These are phyloP conservation scores for Bombycilla garrulus DNA, from an alignment of 2,113 vertebrate genomes.

Conservation along the genomic window DNA sequence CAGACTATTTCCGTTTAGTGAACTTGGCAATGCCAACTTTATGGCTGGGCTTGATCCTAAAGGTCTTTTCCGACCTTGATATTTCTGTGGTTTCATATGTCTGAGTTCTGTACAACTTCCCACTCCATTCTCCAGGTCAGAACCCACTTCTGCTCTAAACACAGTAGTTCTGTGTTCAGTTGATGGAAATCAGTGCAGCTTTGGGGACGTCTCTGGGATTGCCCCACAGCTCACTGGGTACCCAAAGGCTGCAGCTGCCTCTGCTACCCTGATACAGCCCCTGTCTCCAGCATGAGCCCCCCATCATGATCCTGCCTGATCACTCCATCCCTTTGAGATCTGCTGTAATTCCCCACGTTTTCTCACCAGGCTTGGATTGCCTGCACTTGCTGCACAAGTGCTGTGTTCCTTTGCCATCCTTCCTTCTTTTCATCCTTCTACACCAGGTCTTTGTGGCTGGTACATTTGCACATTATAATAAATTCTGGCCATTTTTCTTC, in stretches of 20 bases:
- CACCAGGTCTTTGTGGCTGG: neutral
- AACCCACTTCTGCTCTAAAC: neutral
- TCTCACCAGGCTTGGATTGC: neutral
- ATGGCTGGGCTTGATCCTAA: neutral
- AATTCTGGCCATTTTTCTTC: neutral
- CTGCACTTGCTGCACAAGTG: accelerated
- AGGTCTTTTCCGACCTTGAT: neutral
- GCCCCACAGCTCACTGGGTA: neutral
- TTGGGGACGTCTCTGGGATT: neutral
- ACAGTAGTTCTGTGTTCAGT: neutral
- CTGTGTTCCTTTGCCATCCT: neutral
- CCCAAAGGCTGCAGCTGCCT: neutral
- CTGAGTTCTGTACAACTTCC: neutral
- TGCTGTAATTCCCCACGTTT: neutral
- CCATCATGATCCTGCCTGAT: neutral
- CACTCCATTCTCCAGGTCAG: neutral
- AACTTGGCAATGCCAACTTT: neutral
- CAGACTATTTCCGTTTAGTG: neutral
- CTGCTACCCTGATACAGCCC: accelerated
- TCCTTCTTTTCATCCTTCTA: neutral
- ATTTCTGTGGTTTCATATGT: accelerated
- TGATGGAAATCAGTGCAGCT: neutral
- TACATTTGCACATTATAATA: too few species aligned
- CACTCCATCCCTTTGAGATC: neutral
- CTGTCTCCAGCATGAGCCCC: accelerated